Percentiles rank a stretch among this genome's conserved stretches.
These are phyloP conservation scores for Chaetodon trifascialis DNA, from an alignment of 2,113 vertebrate species.

Conservation along the genomic window DNA sequence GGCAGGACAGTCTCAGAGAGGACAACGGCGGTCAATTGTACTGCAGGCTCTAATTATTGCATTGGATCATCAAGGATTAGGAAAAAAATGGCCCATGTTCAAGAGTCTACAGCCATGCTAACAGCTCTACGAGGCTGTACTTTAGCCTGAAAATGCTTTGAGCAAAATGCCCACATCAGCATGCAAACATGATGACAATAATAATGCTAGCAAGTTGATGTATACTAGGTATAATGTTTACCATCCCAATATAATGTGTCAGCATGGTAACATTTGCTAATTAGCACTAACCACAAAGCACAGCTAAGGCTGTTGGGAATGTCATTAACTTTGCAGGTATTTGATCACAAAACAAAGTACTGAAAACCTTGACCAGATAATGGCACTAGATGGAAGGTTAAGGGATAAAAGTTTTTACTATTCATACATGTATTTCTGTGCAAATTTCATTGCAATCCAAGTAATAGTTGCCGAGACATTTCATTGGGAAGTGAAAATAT, in stretches of 20 bases:
- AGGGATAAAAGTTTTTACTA: neutral
- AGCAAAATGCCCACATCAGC: neutral
- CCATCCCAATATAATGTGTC: neutral
- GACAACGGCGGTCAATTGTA: neutral
- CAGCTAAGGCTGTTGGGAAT: neutral
- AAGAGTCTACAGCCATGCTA: neutral
- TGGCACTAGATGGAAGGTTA: neutral
- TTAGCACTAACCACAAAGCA: neutral
- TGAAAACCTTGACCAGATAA: too few relatives aligned
- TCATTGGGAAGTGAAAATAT: neutral
- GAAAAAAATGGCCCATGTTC: neutral
- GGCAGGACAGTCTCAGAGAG: neutral
- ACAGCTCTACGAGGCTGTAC: too few relatives aligned
- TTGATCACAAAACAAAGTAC: too few relatives aligned
- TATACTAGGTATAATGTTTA: neutral
- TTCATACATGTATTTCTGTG: neutral
- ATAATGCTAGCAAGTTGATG: neutral
- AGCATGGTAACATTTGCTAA: neutral
- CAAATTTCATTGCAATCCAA: neutral
- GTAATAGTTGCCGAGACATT: neutral
- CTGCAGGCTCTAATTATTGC: conserved; percentile 2
- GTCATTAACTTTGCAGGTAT: neutral
- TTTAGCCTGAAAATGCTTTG: neutral
- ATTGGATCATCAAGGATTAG: conserved; percentile 10
- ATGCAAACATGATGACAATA: neutral